Percentiles rank a stretch among this genome's conserved stretches.
Conservation (phyloP, 2,888 invertebrate genomes). For the Phyllotreta cruciferae region DNA sequence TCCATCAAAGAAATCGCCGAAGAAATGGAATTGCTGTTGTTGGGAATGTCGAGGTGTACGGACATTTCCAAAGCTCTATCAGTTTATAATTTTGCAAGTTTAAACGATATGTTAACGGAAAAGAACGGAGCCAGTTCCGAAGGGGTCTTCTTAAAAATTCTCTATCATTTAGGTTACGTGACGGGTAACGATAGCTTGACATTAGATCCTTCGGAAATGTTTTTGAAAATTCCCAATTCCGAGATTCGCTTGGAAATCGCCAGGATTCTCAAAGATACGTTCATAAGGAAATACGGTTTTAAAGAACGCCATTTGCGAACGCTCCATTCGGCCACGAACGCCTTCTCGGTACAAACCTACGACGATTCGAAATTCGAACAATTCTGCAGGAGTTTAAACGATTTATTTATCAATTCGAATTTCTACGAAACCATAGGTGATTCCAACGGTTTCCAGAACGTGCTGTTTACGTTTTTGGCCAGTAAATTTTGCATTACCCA, state of each 20-base stretch:
- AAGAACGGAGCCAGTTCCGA: background rate
- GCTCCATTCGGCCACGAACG: constrained; percentile 12
- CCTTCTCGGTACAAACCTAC: constrained; percentile 4
- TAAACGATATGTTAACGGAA: constrained; percentile 7
- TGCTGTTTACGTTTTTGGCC: constrained; percentile 21
- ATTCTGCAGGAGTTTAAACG: constrained; percentile 20
- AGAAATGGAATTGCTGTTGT: constrained; percentile 19
- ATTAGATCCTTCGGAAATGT: constrained; percentile 18
- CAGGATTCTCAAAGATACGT: constrained; percentile 24
- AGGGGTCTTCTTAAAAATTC: constrained; percentile 8
- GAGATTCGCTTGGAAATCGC: constrained; percentile 26
- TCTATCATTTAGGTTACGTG: constrained; percentile 24
- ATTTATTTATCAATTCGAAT: constrained; percentile 20
- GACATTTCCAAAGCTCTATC: constrained; percentile 25
- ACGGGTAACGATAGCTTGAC: constrained; percentile 19
- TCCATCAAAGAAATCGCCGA: constrained; percentile 15
- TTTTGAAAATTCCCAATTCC: constrained; percentile 24
- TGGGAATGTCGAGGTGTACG: constrained; percentile 22
- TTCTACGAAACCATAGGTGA: background rate
- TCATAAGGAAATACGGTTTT: constrained; percentile 14
- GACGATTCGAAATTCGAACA: constrained; percentile 10
- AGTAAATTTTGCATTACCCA: constrained; percentile 30
- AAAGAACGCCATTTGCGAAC: constrained; percentile 16
- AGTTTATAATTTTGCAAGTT: constrained; percentile 8
- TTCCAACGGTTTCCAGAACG: constrained; percentile 16